Percentiles rank a stretch among this genome's conserved stretches.
These are phyloP conservation scores for Pterostichus niger DNA, from an alignment of 2,888 invertebrate genomes.

Conservation along the genomic window DNA sequence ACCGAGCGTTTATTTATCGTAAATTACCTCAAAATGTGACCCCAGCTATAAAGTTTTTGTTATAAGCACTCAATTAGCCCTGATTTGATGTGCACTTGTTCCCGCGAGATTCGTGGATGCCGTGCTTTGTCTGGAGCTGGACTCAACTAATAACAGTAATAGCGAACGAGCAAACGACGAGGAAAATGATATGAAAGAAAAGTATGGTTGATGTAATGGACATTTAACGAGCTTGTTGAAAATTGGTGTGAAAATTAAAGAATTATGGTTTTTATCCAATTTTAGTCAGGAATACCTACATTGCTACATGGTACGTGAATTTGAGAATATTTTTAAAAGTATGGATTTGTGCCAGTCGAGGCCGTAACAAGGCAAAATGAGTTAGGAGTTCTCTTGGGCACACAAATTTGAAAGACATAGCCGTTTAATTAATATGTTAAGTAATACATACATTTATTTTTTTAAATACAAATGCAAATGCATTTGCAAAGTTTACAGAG, in stretches of 20 bases:
- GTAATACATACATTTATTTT: too few relatives aligned
- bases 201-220: constrained; percentile 16
- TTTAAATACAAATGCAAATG: too few relatives aligned
- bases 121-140: background rate
- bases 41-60: constrained; percentile 8
- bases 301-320: too few relatives aligned
- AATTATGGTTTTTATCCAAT: constrained; percentile 10
- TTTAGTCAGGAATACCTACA: background rate
- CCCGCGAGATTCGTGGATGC: background rate
- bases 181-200: constrained; percentile 33
- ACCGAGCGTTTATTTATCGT: constrained; percentile 47
- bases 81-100: constrained; percentile 37
- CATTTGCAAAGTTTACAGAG: too few relatives aligned
- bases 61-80: constrained; percentile 52
- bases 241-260: constrained; percentile 38
- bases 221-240: constrained; percentile 35
- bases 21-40: constrained; percentile 50
- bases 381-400: too few relatives aligned
- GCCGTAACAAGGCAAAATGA: too few relatives aligned
- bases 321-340: too few relatives aligned
- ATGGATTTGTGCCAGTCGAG: too few relatives aligned
- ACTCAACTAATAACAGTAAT: constrained; percentile 37
- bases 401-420: too few relatives aligned
- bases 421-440: too few relatives aligned
- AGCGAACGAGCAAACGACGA: constrained; percentile 31